phyloP scores from a whole-genome alignment of 2,113 vertebrate genomes.

The Paradisaea rubra region DNA sequence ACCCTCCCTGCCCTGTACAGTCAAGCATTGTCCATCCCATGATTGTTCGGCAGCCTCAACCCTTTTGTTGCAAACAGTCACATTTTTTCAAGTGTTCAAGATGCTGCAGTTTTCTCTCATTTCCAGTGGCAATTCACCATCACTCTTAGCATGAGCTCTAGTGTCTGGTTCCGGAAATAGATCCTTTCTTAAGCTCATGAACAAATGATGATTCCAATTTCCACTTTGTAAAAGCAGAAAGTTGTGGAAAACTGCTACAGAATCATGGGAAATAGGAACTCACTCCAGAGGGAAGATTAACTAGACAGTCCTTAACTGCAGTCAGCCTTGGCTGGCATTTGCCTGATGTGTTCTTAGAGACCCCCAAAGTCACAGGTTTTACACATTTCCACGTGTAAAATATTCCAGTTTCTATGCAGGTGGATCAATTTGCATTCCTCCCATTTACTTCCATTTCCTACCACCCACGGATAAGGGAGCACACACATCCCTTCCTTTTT shows the following conservation, averaged over 20 bases:
- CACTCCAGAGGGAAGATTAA: not conserved
- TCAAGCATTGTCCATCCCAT: not conserved
- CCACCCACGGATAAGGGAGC: accelerated
- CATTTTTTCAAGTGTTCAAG: not conserved
- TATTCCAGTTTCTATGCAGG: not conserved
- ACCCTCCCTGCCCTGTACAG: not conserved
- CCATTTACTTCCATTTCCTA: not conserved
- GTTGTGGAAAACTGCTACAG: not conserved
- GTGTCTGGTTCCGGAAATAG: not conserved
- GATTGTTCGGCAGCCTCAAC: not conserved
- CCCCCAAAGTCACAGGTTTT: not conserved
- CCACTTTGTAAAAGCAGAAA: not conserved
- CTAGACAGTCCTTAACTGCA: not conserved
- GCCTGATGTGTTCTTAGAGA: not conserved
- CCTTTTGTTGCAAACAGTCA: not conserved
- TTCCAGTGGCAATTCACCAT: not conserved
- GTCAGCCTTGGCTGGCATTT: not conserved
- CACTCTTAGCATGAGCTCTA: not conserved
- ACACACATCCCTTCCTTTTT: not conserved
- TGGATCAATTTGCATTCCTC: not conserved
- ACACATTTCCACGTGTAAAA: not conserved
- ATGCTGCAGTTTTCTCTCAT: not conserved
- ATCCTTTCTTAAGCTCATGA: not conserved
- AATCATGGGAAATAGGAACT: not conserved
- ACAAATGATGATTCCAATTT: not conserved